Evolutionary conservation across 2,113 vertebrate species (phyloP).

Genomic region (Larimichthys polyactis): DNA sequence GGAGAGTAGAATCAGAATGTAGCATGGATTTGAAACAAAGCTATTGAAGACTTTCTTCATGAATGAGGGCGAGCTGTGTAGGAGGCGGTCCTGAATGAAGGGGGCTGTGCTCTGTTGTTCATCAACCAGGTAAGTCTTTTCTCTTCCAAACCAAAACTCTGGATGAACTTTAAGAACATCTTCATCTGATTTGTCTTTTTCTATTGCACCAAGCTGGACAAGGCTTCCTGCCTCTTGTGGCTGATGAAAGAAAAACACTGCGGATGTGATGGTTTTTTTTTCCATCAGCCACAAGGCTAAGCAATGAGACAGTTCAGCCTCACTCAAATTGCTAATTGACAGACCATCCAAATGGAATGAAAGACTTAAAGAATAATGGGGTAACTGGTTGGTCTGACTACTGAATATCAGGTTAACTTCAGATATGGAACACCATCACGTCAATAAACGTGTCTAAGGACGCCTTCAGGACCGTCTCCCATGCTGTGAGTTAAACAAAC

Average conservation of each 20-base stretch:
- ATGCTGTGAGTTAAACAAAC: neutral
- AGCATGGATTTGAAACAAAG: conserved; percentile 11
- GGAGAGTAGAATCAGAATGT: neutral
- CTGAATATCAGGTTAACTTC: neutral
- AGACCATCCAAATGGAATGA: neutral
- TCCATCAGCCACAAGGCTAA: neutral
- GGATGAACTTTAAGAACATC: neutral
- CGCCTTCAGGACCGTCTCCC: neutral
- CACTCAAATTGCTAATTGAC: neutral
- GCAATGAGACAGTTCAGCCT: neutral
- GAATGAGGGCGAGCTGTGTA: neutral
- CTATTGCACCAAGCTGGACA: neutral
- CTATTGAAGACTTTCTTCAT: neutral
- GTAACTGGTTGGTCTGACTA: neutral
- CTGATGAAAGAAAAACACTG: neutral
- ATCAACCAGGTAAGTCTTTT: neutral
- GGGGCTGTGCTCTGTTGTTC: neutral
- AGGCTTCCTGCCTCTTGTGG: too few species aligned
- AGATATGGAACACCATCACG: neutral
- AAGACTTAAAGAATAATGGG: too few species aligned
- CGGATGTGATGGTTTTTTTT: too few species aligned
- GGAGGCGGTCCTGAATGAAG: neutral
- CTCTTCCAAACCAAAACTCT: neutral
- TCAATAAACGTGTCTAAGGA: neutral
- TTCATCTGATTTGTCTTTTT: neutral